Percentiles rank a stretch among this genome's conserved stretches.
Evolutionary conservation across 2,113 vertebrate species (phyloP).

Genomic region (Seriola aureovittata): DNA sequence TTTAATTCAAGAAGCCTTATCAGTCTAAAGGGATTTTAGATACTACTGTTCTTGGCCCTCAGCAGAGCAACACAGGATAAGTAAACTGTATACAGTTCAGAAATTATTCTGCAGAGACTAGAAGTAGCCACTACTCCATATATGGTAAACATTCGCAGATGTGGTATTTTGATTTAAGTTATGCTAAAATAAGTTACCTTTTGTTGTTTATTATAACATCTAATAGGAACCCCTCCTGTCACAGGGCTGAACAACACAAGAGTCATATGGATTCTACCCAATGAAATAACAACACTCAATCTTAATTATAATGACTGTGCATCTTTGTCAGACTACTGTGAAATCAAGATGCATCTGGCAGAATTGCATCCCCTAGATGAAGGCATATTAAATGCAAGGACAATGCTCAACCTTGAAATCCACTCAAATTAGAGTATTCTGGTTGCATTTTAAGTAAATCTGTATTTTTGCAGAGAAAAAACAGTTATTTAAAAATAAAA

Average conservation of each 20-base stretch:
- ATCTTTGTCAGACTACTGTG: not conserved
- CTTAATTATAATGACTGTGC: not conserved
- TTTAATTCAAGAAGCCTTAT: constrained; percentile 52
- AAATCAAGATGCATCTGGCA: constrained; percentile 23
- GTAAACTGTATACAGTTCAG: constrained; percentile 16
- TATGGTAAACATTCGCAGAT: not conserved
- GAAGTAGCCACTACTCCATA: not conserved
- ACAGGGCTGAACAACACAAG: not conserved
- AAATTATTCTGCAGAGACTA: not conserved
- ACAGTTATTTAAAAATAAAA: not conserved
- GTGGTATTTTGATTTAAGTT: constrained; percentile 1
- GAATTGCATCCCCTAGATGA: not conserved
- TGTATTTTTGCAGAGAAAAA: not conserved
- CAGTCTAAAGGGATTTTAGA: constrained; percentile 46
- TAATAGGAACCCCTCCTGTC: not conserved
- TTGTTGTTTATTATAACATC: not conserved
- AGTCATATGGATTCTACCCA: not conserved
- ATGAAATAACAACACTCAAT: not conserved
- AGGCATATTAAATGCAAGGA: constrained; percentile 12
- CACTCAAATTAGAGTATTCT: not conserved
- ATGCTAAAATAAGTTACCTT: not conserved
- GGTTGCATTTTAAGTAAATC: not conserved
- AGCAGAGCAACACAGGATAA: not conserved
- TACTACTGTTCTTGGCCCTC: constrained; percentile 26
- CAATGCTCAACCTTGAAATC: constrained; percentile 2